Conservation (phyloP, 2,797 vertebrate species). For the Enteromius paludinosus region DNA sequence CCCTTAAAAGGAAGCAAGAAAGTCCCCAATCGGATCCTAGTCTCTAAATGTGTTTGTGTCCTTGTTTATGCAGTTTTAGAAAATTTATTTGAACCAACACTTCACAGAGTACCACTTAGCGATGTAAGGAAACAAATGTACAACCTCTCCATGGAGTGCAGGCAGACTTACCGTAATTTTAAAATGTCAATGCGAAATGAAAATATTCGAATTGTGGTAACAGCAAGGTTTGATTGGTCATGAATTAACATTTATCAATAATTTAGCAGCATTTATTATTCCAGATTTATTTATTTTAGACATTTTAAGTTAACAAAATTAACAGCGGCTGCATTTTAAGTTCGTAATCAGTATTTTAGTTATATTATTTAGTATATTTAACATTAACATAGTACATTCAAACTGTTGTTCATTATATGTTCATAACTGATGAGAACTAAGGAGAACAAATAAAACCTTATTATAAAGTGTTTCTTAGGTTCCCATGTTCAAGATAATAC, state of each 20-base stretch:
- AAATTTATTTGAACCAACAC: background rate
- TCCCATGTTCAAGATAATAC: background rate
- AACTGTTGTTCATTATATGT: background rate
- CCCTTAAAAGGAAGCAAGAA: constrained; percentile 44
- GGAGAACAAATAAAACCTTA: background rate
- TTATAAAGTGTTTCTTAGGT: background rate
- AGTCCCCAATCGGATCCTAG: constrained; percentile 49
- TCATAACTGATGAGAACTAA: background rate
- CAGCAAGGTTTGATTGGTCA: background rate
- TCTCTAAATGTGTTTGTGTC: constrained; percentile 32
- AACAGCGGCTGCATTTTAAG: background rate
- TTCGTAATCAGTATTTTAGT: background rate
- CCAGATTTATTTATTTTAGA: background rate
- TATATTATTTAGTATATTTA: background rate
- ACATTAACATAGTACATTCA: background rate
- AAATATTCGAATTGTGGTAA: background rate
- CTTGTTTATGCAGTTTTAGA: constrained; percentile 21
- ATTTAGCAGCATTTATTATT: background rate
- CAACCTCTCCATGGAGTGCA: background rate
- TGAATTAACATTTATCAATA: background rate
- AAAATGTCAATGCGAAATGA: background rate
- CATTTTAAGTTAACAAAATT: background rate
- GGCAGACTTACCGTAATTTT: background rate
- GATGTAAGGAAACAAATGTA: background rate
- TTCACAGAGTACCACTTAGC: background rate